A percentile compares a stretch with the other conserved stretches of the same genome.
These are phyloP conservation scores for Pangasius djambal DNA, from an alignment of 2,797 vertebrate species.

Conservation along the genomic window DNA sequence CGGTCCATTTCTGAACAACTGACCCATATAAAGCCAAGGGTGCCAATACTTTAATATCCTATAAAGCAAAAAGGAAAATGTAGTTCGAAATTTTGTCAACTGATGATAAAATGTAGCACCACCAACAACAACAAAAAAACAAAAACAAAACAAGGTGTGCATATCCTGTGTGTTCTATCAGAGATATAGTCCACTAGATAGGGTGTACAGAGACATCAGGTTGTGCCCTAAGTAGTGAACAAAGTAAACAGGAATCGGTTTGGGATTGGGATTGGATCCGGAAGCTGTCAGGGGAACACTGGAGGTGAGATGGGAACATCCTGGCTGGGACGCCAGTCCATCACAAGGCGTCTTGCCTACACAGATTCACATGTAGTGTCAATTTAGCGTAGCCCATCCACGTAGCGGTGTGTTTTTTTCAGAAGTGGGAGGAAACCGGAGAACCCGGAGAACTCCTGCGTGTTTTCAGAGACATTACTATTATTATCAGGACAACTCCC, in stretches of 20 bases:
- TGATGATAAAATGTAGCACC: not conserved
- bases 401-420: not conserved
- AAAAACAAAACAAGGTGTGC: not conserved
- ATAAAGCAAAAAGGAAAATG: not conserved
- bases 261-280: too few relatives aligned
- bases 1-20: not conserved
- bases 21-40: not conserved
- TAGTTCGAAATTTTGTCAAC: not conserved
- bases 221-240: not conserved
- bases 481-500: not conserved
- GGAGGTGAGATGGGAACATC: not conserved
- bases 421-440: not conserved
- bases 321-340: not conserved
- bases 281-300: not conserved
- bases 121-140: too few relatives aligned
- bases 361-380: too few relatives aligned
- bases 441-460: not conserved
- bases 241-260: not conserved
- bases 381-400: not conserved
- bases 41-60: not conserved
- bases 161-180: not conserved
- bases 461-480: not conserved
- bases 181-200: not conserved
- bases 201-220: not conserved
- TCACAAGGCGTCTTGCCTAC: too few relatives aligned